These are phyloP conservation scores for Takifugu rubripes DNA, from an alignment of 2,797 vertebrate species.

Conservation along the genomic window DNA sequence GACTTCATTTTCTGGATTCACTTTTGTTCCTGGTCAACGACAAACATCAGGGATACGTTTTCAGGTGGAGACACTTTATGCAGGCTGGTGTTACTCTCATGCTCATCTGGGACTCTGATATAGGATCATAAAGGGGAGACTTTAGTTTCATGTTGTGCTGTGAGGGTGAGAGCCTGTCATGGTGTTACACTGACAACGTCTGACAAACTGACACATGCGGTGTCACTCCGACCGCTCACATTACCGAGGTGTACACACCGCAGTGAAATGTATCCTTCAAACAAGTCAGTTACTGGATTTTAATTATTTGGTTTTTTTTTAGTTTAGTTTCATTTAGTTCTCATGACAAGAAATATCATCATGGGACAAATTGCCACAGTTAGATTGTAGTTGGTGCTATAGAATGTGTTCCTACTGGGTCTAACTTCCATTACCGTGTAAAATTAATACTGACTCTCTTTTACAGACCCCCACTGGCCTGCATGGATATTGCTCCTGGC, in stretches of 20 bases:
- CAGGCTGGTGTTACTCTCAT: conserved; percentile 22
- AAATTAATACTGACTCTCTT: too few relatives aligned
- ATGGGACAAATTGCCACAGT: too few relatives aligned
- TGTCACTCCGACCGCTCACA: neutral
- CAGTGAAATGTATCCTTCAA: too few relatives aligned
- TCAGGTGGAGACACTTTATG: conserved; percentile 26
- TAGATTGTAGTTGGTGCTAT: too few relatives aligned
- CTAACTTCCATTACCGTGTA: too few relatives aligned
- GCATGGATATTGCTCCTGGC: too few relatives aligned
- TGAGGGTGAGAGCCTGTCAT: conserved; percentile 3
- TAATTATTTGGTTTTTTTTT: too few relatives aligned
- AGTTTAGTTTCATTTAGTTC: too few relatives aligned
- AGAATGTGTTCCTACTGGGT: too few relatives aligned
- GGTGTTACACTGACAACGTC: conserved; percentile 3
- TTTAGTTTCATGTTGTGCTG: conserved; percentile 43
- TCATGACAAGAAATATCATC: too few relatives aligned
- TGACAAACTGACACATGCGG: conserved; percentile 1
- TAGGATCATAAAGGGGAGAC: conserved; percentile 17
- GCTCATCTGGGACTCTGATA: conserved; percentile 25
- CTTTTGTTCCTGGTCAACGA: conserved; percentile 21
- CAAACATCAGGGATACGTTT: conserved; percentile 23
- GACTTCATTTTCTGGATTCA: neutral
- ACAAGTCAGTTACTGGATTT: too few relatives aligned
- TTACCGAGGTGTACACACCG: neutral
- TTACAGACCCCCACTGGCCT: too few relatives aligned